phyloP scores from a whole-genome alignment of 2,113 vertebrate species.

The Pangasianodon gigas region DNA sequence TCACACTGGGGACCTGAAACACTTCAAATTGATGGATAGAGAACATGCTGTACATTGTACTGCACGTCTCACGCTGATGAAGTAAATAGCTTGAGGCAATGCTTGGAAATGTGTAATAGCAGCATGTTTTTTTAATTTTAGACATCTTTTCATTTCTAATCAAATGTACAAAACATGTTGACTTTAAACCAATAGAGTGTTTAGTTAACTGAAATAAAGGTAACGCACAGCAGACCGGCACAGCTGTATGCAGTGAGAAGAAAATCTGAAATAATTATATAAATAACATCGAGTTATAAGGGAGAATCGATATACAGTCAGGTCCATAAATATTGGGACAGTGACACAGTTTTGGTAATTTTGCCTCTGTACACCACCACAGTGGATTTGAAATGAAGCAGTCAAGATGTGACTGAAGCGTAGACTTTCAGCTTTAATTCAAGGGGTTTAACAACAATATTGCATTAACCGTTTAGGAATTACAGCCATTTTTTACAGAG shows the following conservation, averaged over 20 bases:
- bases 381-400: too few relatives aligned
- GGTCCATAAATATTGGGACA: too few relatives aligned
- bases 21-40: neutral
- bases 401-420: too few relatives aligned
- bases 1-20: neutral
- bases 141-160: neutral
- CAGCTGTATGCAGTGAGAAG: neutral
- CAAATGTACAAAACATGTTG: neutral
- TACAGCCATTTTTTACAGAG: too few relatives aligned
- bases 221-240: neutral
- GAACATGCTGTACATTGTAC: neutral
- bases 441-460: too few relatives aligned
- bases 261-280: too few relatives aligned
- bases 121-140: neutral
- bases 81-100: neutral
- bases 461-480: too few relatives aligned
- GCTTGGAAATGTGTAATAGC: neutral
- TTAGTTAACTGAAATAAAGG: neutral
- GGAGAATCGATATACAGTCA: too few relatives aligned
- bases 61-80: neutral
- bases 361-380: too few relatives aligned
- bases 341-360: too few relatives aligned
- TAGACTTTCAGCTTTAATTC: too few relatives aligned
- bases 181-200: neutral
- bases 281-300: too few relatives aligned